Base-by-base conservation (phyloP, 2,113 vertebrate species). In the Podocnemis expansa region DNA sequence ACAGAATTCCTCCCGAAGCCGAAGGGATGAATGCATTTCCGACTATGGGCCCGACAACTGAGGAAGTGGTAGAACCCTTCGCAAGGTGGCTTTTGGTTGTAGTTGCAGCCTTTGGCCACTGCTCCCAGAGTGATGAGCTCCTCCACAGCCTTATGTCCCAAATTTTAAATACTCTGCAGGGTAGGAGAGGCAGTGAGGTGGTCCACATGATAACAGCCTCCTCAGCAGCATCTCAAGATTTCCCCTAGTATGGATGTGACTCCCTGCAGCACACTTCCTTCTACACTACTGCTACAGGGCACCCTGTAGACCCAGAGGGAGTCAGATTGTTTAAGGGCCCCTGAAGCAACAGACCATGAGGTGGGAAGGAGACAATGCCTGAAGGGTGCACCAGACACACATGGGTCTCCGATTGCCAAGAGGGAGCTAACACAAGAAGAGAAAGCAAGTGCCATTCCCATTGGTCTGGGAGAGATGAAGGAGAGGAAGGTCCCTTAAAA, bases 181-280 rank as follows among this genome's bases (percentile, higher is more conserved):
- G 17, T 5, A 41, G 6, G 2, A 56, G 13, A 13, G 0, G n/a
- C 47, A 52, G 1, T 1, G 0, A 84, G 41, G 8, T 78, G 27
- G 0, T 12, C 21, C 51, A 58, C 21, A 70, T 10, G 19, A 34
- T 14, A 7, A 17, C 4, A 12, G 31, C 31, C 60, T 67, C 16
- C 16, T n/a, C 60, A 34, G 31, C 60, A 67, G 60, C 34, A n/a
- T 67, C 6, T 19, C 8, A 5, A 58, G 34, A 49, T 22, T n/a
- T 17, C 4, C 12, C 67, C 3, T 29, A 27, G 3, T 0, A 76
- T 27, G 4, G 6, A 56, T 78, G 5, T 10, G 45, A 47, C 25
- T 47, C 25, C 12, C 54, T 84, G 60, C 22, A 0, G 0, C 4
- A 2, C 55, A 34, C 22, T 79, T 84, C 43, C 29, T 81, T 1